Evolutionary conservation across 2,113 vertebrate genomes (phyloP), one percentile per base, ranked within the genome.

Genomic region (Recurvirostra avosetta): DNA sequence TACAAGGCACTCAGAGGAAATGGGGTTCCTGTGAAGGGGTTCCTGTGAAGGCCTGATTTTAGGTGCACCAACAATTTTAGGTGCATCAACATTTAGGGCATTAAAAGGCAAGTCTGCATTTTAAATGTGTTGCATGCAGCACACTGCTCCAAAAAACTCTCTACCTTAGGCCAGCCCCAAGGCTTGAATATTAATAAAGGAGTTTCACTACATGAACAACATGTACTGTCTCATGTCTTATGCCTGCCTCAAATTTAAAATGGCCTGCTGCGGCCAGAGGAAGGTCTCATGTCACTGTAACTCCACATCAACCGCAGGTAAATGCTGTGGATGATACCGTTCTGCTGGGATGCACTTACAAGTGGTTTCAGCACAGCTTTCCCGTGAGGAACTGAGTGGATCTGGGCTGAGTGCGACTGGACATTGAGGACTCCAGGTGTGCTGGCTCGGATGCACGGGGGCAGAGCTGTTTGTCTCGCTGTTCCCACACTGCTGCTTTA

Each of bases 121-220:
- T 96, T 61, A 76, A 78, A 81, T 55, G n/a, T 18, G 5, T 61
- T 77, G 62, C 5, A 1, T 63, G 30, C 86, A 55, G 45, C 59
- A 50, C 43, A 50, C 26, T 49, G 67, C 84, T 94, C 59, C 50
- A 80, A 90, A 92, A 95, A 90, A 27, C 38, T 52, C 52, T 67
- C 43, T 73, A 58, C 89, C 55, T 38, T 76, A 79, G 53, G 77
- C 43, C 67, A 80, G 77, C 82, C 81, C 62, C 63, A 82, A 87
- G 90, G 81, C 21, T 21, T 76, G 91, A 95, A 95, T 95, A 88
- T 91, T 94, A 92, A 93, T 88, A 62, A 50, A 87, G 73, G 80
- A 85, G 63, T 94, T 96, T 91, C 75, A 53, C 74, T 92, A 36
- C 38, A 45, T 30, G 86, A 89, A 86, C 86, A 91, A 49, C 45